Base-by-base conservation (phyloP, 2,113 vertebrate species). In the Arenaria interpres region DNA sequence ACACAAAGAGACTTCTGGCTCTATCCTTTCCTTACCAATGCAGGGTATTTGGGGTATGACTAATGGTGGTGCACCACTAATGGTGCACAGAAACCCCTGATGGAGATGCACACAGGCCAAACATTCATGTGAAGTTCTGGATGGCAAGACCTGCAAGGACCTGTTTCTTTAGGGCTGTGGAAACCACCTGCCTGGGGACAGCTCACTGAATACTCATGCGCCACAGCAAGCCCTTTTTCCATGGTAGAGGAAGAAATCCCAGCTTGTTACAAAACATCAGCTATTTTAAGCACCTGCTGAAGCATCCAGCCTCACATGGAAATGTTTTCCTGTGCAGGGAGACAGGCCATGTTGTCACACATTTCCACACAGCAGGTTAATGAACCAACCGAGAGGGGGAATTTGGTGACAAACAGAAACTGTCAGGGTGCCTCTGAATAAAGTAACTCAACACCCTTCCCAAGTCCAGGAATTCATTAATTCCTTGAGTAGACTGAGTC, bases 201-300 rank as follows among this genome's bases (percentile, higher is more conserved):
- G 28, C 24, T 89, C 83, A 35, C 28, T 0, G 0, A 91, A 48
- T 14, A 37, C 6, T 64, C 20, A 14, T 7, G 41, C 18, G 37
- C 69, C 17, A 30, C 74, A 87, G 59, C 79, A 60, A 85, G 83
- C 33, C 39, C 56, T 63, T 84, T 48, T 71, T 63, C 39, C 43
- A 86, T 27, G 53, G 45, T 12, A 82, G 90, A 89, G 67, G 62
- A 59, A 96, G 86, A 93, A 95, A 87, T 82, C 54, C 37, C 74
- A 62, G 80, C 51, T 71, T 80, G 66, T 92, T 95, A 94, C 7
- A 27, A 96, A 97, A 90, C 90, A 63, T 10, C 28, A 43, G 63
- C 92, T 96, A 92, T 92, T 95, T 96, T 89, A 96, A 92, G 96
- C 51, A 91, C 63, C 64, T 79, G 67, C 92, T 91, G 78, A 95